Percentiles rank a stretch among this genome's conserved stretches.
Evolutionary conservation across 2,888 invertebrate species (phyloP).

Genomic region (Sarcophaga subvicina): DNA sequence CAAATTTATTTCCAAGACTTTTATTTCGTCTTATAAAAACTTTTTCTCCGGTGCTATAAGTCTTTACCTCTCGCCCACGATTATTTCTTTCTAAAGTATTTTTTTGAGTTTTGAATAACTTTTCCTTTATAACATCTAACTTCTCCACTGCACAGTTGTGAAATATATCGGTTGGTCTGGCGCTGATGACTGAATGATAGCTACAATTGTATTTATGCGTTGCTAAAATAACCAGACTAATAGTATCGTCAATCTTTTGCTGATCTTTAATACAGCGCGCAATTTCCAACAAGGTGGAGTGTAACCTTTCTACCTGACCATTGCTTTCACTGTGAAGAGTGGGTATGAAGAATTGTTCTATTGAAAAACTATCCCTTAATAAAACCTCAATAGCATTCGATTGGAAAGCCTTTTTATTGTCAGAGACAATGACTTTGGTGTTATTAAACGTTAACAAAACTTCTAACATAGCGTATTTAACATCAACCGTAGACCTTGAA

Average conservation of each 20-base stretch:
- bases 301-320: constrained; percentile 60
- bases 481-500: constrained; percentile 41
- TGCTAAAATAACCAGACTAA: constrained; percentile 55
- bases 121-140: constrained; percentile 33
- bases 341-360: constrained; percentile 31
- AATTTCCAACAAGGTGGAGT: constrained; percentile 57
- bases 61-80: constrained; percentile 35
- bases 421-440: constrained; percentile 50
- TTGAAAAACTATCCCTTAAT: constrained; percentile 28
- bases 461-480: constrained; percentile 41
- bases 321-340: constrained; percentile 55
- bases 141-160: constrained; percentile 10
- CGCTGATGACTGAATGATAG: constrained; percentile 53
- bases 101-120: constrained; percentile 26
- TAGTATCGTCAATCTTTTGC: constrained; percentile 59
- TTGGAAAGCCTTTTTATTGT: constrained; percentile 55
- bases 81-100: constrained; percentile 36
- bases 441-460: constrained; percentile 37
- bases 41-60: constrained; percentile 51
- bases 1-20: constrained; percentile 45
- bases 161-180: constrained; percentile 47
- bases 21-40: constrained; percentile 46
- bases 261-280: constrained; percentile 59
- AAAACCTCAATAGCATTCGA: constrained; percentile 44
- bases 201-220: constrained; percentile 60